Percentiles rank a stretch among this genome's conserved stretches.
Evolutionary conservation across 1,140 invertebrate species (phyloP).

Genomic region (Lerema accius): DNA sequence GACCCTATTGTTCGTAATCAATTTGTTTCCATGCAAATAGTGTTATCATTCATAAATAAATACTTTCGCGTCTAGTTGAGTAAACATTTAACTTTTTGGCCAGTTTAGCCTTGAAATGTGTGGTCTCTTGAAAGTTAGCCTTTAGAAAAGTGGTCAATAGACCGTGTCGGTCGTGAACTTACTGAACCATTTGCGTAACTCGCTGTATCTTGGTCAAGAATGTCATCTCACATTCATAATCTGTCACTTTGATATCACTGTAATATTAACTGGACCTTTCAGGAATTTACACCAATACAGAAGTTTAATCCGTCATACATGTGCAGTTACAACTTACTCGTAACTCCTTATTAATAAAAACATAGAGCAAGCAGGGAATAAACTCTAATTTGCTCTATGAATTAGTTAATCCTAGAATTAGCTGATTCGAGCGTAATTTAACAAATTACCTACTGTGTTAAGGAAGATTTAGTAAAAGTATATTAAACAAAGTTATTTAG

Average conservation of each 20-base stretch:
- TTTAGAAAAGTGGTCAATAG: constrained; percentile 69
- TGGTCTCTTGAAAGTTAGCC: constrained; percentile 63
- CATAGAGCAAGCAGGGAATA: no score
- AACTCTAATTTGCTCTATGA: no score
- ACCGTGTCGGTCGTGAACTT: constrained; percentile 78
- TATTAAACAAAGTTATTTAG: no score
- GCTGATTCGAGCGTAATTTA: no score
- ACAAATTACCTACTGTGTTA: no score
- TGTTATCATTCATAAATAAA: constrained; percentile 17
- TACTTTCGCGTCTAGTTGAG: constrained; percentile 24
- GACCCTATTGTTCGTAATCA: not conserved
- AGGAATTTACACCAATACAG: no score
- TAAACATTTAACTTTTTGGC: constrained; percentile 26
- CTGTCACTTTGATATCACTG: constrained; percentile 6
- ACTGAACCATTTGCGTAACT: constrained; percentile 54
- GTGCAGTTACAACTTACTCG: no score
- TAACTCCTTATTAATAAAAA: no score
- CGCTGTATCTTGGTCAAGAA: constrained; percentile 29
- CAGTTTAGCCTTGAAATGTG: constrained; percentile 58
- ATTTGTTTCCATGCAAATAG: not conserved
- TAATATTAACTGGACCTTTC: not conserved
- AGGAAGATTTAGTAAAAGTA: no score
- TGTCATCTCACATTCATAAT: constrained; percentile 32
- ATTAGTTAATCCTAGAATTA: no score
- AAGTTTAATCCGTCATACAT: no score